phyloP scores from a whole-genome alignment of 2,113 vertebrate genomes.

The Hippocampus comes region DNA sequence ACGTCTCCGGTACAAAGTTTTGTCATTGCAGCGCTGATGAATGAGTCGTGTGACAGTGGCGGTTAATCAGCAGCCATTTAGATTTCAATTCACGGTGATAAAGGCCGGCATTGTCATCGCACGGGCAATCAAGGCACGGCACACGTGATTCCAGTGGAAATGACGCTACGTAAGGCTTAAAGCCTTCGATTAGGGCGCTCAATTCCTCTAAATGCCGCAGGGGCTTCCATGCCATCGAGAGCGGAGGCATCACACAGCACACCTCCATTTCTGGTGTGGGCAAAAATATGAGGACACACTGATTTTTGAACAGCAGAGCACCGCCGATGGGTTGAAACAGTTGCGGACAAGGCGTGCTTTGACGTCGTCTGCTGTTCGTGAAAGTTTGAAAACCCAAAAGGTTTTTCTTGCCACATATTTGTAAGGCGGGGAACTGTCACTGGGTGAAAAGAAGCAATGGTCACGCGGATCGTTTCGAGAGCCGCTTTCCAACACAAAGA shows the following conservation, averaged over 20 bases:
- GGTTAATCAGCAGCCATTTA: constrained; percentile 10
- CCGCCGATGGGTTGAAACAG: neutral
- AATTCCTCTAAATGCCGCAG: constrained; percentile 37
- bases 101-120: constrained; percentile 16
- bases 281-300: neutral
- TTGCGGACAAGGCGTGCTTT: neutral
- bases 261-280: neutral
- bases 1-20: neutral
- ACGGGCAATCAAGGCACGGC: constrained; percentile 33
- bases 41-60: constrained; percentile 6
- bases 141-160: constrained; percentile 37
- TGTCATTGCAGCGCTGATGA: neutral
- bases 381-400: neutral
- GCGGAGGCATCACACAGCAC: neutral
- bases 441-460: no score
- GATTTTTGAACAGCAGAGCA: neutral
- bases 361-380: neutral
- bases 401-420: no score
- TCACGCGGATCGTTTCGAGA: no score
- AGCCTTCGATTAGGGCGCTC: constrained; percentile 33
- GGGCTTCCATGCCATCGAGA: constrained; percentile 24
- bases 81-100: constrained; percentile 22
- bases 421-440: no score
- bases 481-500: neutral
- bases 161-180: constrained; percentile 44